phyloP scores from a whole-genome alignment of 2,888 invertebrate genomes.

The Sialis fuliginosa region DNA sequence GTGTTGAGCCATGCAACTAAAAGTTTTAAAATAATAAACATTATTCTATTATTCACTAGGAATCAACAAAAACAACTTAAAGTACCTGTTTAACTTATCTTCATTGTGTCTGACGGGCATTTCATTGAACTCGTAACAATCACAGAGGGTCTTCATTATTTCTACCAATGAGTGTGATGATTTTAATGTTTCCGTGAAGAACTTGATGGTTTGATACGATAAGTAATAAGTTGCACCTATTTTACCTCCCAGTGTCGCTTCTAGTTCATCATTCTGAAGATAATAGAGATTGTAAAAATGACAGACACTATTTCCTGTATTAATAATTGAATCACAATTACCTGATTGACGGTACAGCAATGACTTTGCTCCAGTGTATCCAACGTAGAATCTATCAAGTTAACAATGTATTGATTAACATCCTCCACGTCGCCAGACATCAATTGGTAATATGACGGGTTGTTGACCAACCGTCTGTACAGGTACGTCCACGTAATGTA shows the following conservation, averaged over 20 bases:
- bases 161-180: constrained; percentile 47
- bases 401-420: constrained; percentile 60
- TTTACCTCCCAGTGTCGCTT: constrained; percentile 67
- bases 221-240: constrained; percentile 96
- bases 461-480: constrained; percentile 78
- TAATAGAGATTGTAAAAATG: neutral
- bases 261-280: constrained; percentile 20
- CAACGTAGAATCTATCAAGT: constrained; percentile 63
- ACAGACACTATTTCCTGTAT: too few species aligned
- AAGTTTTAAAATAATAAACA: constrained; percentile 11
- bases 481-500: constrained; percentile 99
- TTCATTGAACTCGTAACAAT: constrained; percentile 78
- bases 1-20: constrained; percentile 60
- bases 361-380: constrained; percentile 52
- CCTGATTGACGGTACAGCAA: constrained; percentile 40
- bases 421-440: constrained; percentile 48
- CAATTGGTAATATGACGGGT: constrained; percentile 81
- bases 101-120: constrained; percentile 97
- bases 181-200: constrained; percentile 55
- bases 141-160: constrained; percentile 60
- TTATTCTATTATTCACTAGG: neutral
- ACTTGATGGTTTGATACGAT: constrained; percentile 76
- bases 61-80: constrained; percentile 6
- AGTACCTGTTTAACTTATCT: constrained; percentile 76
- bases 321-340: too few species aligned